Evolutionary conservation across 2,797 vertebrate species (phyloP).

Genomic region (Potorous gilbertii): DNA sequence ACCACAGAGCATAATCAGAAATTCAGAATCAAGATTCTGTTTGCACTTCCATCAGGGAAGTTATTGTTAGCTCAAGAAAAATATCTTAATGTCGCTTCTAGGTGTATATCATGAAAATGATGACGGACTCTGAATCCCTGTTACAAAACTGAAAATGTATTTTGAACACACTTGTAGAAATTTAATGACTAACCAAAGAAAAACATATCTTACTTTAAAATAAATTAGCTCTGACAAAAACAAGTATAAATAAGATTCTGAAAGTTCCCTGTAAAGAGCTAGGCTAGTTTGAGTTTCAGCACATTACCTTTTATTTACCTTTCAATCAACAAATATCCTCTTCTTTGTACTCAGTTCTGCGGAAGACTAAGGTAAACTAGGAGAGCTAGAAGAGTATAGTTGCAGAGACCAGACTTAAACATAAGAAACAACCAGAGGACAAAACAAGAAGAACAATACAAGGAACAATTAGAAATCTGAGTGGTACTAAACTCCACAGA

Average conservation of each 20-base stretch:
- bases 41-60: neutral
- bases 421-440: neutral
- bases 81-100: slow-evolving; percentile 19
- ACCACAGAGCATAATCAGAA: neutral
- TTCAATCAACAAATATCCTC: slow-evolving; percentile 1
- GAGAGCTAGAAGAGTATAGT: neutral
- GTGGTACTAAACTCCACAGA: neutral
- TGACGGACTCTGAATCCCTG: neutral
- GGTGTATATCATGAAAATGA: neutral
- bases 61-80: neutral
- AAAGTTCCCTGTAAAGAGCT: neutral
- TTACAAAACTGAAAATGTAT: slow-evolving; percentile 3
- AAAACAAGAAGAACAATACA: neutral
- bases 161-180: slow-evolving; percentile 31
- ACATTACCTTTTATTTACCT: slow-evolving; percentile 18
- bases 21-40: slow-evolving; percentile 26
- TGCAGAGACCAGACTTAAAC: neutral
- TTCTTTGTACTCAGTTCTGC: neutral
- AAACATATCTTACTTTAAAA: slow-evolving; percentile 11
- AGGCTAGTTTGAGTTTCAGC: neutral
- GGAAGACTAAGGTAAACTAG: neutral
- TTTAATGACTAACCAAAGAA: neutral
- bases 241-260: slow-evolving; percentile 15
- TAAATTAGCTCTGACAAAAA: slow-evolving; percentile 8
- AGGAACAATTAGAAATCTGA: neutral